phyloP scores from a whole-genome alignment of 2,888 invertebrate species.

The Caprella mutica region DNA sequence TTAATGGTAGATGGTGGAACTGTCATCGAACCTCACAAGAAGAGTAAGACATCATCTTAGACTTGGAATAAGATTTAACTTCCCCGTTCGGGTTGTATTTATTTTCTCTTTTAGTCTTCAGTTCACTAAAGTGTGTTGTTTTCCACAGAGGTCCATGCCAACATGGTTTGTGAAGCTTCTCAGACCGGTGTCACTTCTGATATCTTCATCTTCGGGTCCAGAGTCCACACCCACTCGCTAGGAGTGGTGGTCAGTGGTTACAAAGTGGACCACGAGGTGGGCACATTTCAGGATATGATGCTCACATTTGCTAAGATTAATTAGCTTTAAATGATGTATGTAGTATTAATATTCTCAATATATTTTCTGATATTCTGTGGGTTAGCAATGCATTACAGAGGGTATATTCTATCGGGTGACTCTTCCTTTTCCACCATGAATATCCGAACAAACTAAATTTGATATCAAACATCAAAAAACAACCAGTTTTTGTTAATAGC shows the following conservation, averaged over 20 bases:
- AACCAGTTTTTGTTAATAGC: too few species aligned
- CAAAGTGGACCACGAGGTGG: slow-evolving; percentile 36
- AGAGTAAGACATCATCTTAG: slow-evolving; percentile 35
- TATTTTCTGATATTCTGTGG: too few species aligned
- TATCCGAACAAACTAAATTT: too few species aligned
- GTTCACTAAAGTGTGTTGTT: slow-evolving; percentile 13
- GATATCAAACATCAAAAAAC: too few species aligned
- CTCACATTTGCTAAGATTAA: too few species aligned
- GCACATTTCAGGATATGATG: too few species aligned
- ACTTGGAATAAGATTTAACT: not conserved
- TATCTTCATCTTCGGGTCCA: slow-evolving; percentile 47
- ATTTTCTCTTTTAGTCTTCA: not conserved
- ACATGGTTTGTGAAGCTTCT: slow-evolving; percentile 43
- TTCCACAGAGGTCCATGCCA: slow-evolving; percentile 42
- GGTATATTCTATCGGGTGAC: too few species aligned
- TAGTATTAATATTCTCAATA: too few species aligned
- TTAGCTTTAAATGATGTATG: too few species aligned
- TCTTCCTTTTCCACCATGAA: too few species aligned
- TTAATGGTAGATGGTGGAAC: slow-evolving; percentile 38
- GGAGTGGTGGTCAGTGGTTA: slow-evolving; percentile 44
- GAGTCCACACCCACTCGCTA: slow-evolving; percentile 48
- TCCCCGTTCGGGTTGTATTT: not conserved
- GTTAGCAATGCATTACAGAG: too few species aligned
- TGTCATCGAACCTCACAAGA: slow-evolving; percentile 40
- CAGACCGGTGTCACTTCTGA: slow-evolving; percentile 38